These are phyloP conservation scores for Andrena chrysosceles DNA, from an alignment of 2,888 invertebrate species.

Conservation along the genomic window DNA sequence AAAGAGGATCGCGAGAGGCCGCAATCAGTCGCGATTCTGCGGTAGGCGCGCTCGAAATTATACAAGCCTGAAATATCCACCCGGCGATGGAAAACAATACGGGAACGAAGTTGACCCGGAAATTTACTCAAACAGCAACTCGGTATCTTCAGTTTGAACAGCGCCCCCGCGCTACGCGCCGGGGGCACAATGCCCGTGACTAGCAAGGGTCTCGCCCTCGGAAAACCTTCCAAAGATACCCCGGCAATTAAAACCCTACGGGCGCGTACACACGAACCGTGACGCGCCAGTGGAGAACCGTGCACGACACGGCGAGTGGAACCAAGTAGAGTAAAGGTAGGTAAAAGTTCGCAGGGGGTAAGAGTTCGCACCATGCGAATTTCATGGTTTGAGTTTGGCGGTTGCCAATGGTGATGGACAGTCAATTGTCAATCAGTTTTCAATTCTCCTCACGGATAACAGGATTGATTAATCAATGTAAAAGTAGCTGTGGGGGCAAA, in stretches of 20 bases:
- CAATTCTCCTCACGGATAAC: no score
- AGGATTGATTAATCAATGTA: no score
- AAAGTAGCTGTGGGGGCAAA: no score
- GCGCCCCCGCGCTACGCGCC: neutral
- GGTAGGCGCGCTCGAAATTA: slow-evolving; percentile 41
- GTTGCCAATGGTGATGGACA: no score
- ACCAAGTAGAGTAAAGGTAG: no score
- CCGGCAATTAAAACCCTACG: slow-evolving; percentile 28
- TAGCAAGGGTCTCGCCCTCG: neutral
- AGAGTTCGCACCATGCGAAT: no score
- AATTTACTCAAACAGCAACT: slow-evolving; percentile 57
- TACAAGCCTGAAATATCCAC: slow-evolving; percentile 39
- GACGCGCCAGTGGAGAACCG: neutral
- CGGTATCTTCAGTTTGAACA: slow-evolving; percentile 59
- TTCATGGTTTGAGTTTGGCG: no score
- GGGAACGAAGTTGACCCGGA: slow-evolving; percentile 49
- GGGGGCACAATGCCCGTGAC: neutral
- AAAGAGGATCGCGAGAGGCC: slow-evolving; percentile 32
- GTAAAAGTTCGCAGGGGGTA: no score
- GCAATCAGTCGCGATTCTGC: slow-evolving; percentile 37
- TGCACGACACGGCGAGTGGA: slow-evolving; percentile 6
- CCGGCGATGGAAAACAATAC: slow-evolving; percentile 44
- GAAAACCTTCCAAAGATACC: slow-evolving; percentile 38
- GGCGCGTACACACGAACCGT: neutral
- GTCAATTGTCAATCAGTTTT: no score